phyloP scores from a whole-genome alignment of 1,140 invertebrate species.

The Armadillidium nasatum region DNA sequence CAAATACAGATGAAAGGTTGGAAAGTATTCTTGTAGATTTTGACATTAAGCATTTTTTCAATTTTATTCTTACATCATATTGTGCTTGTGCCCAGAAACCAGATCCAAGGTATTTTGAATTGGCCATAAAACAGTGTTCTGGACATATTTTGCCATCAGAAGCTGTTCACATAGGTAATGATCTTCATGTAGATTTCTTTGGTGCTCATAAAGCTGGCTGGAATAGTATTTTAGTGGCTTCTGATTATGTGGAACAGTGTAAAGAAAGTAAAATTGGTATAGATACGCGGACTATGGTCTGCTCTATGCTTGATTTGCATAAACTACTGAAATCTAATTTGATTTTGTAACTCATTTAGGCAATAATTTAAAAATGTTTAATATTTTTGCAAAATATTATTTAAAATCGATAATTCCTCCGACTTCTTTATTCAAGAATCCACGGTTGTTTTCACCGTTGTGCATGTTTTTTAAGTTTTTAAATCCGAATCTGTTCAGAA shows the following conservation, averaged over 20 bases:
- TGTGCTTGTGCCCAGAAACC: neutral
- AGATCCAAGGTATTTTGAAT: neutral
- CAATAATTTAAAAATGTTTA: too few relatives aligned
- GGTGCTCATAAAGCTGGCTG: neutral
- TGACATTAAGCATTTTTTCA: neutral
- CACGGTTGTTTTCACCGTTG: too few relatives aligned
- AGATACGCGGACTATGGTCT: neutral
- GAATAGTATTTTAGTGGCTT: neutral
- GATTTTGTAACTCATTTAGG: too few relatives aligned
- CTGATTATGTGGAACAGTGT: neutral
- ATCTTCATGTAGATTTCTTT: neutral
- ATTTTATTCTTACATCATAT: slow-evolving; percentile 4
- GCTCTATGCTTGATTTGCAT: neutral
- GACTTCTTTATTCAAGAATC: too few relatives aligned
- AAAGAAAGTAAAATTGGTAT: neutral
- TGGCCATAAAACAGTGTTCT: neutral
- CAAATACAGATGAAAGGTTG: slow-evolving; percentile 3
- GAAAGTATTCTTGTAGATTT: neutral
- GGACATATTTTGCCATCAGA: neutral
- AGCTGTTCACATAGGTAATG: neutral
- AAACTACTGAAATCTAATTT: too few relatives aligned
- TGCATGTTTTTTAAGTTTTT: too few relatives aligned
- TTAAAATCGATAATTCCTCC: too few relatives aligned
- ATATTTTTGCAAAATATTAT: too few relatives aligned
- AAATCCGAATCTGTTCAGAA: too few relatives aligned